These are phyloP conservation scores for Brachyistius frenatus DNA, from an alignment of 2,113 vertebrate species.

Conservation along the genomic window DNA sequence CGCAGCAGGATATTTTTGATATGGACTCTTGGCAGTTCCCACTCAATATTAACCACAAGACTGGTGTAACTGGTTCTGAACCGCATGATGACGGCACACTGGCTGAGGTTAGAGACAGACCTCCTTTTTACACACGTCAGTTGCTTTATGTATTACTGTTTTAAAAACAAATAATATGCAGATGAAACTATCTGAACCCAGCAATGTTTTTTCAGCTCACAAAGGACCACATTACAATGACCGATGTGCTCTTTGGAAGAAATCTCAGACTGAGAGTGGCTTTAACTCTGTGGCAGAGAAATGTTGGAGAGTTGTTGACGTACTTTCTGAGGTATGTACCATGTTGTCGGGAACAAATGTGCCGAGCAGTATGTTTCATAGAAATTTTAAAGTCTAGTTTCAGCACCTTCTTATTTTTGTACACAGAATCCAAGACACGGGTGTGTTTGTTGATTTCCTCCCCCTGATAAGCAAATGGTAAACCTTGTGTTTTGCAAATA, in stretches of 20 bases:
- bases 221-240: constrained; percentile 91
- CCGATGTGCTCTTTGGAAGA: constrained; percentile 92
- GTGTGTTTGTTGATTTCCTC: constrained; percentile 93
- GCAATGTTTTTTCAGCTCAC: constrained; percentile 83
- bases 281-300: constrained; percentile 93
- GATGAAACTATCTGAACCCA: neutral
- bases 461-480: constrained; percentile 94
- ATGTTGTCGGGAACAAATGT: neutral
- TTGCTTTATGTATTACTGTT: neutral
- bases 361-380: neutral
- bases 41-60: constrained; percentile 82
- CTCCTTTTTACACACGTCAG: neutral
- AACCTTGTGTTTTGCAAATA: neutral
- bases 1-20: constrained; percentile 83
- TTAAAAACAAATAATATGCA: neutral
- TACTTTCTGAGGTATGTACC: constrained; percentile 90
- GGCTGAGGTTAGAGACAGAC: constrained; percentile 86
- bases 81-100: constrained; percentile 87
- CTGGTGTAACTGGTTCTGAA: constrained; percentile 86
- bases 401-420: constrained; percentile 16
- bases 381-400: constrained; percentile 11
- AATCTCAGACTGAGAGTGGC: constrained; percentile 92
- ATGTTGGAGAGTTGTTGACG: constrained; percentile 91
- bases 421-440: constrained; percentile 91
- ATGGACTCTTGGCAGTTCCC: constrained; percentile 82